Evolutionary conservation across 1,140 invertebrate genomes (phyloP), one percentile per base, ranked within the genome.

Genomic region (Drosophila erecta): DNA sequence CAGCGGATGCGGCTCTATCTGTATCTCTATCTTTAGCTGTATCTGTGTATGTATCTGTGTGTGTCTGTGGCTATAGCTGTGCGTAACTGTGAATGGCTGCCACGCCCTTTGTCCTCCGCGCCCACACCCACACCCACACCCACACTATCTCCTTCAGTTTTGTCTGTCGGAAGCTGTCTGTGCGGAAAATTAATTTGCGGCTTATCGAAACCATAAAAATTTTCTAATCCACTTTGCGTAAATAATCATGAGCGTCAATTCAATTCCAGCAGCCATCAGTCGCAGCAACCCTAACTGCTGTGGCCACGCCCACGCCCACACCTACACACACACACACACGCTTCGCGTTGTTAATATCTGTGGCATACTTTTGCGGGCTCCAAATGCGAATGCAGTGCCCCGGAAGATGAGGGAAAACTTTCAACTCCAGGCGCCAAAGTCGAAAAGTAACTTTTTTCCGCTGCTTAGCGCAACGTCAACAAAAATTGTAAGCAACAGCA

Each of bases 151-250:
- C 15, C 4, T 22, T 22, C 17, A 17, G 17, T 30, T 3, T 3
- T 15, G 33, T 46, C 56, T 11, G 3, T 11, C 20, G 66, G 43
- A 40, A 56, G 67, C 61, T 65, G 61, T 71, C 62, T 60, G 51
- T 46, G 49, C 38, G 61, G 37, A 55, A 76, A 76, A 76, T 76
- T 76, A 76, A 76, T 76, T 76, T 76, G 73, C 73, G 73, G 72
- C 73, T 76, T 67, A 76, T 76, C 73, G 73, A 76, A 76, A 55
- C 72, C 73, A 76, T 76, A 76, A 66, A 76, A 76, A 75, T 76
- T 53, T 53, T 76, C 72, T 75, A 76, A 76, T 76, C 72, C 72
- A 75, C 72, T 75, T 75, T 75, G 71, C 72, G 72, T 75, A 75
- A 75, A 75, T 75, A 75, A 75, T 75, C 72, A 65, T 75, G 71